Evolutionary conservation across 2,888 invertebrate genomes (phyloP), one percentile per base, ranked within the genome.

Genomic region (Drepana falcataria): DNA sequence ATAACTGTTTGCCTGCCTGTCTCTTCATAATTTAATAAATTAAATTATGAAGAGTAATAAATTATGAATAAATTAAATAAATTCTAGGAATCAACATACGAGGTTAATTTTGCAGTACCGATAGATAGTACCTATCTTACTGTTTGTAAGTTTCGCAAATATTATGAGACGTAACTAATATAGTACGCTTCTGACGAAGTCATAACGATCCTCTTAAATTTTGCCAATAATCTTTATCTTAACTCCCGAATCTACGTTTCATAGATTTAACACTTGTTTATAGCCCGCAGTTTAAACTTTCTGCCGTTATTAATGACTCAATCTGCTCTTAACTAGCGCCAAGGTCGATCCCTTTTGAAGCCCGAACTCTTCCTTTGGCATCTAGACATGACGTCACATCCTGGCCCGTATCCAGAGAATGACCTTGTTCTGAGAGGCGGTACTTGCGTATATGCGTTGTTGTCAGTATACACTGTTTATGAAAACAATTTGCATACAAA

Each of bases 401-500:
- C 79, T 87, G 86, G 87, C 83, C 62, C 59, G 62, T 60, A 71
- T 85, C 87, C 87, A 88, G 83, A 73, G 63, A 60, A 61, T 73
- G 80, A 78, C 87, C 85, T 85, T 86, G 83, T 69, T 64, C 63
- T 71, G 69, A 79, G 44, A 9, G 3, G 44, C 73, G 71, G 73
- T 73, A 72, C 73, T 78, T 79, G 77, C 75, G 73, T 74, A 66
- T 70, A 44, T 44, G 3, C 44, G 44, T 44, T 77, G 21, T 21
- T 21, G 21, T 21, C 21, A 74, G 77, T 76, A 77, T 71, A 64
- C 64, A 66, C 63, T 75, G 76, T 79, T 80, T 81, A 80, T 81
- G 76, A 80, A 77, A 83, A 77, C 73, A 69, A 83, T 87, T 83
- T 81, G 71, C 82, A 83, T 85, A 73, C 68, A 77, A 80, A 82